Evolutionary conservation across 2,113 vertebrate species (phyloP).

Genomic region (Neolamprologus sp.): DNA sequence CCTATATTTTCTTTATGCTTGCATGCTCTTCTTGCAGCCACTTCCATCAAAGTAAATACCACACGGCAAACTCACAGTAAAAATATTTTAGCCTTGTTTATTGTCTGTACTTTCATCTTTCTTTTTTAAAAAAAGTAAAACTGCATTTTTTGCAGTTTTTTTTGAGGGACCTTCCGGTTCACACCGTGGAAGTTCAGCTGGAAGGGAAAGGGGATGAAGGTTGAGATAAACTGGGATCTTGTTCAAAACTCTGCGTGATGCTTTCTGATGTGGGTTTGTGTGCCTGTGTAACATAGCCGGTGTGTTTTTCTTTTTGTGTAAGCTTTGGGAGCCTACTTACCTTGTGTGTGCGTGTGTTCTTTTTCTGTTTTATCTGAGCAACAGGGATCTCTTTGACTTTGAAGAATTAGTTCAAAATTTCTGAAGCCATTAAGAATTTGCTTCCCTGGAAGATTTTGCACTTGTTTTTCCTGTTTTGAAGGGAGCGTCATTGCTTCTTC

Average conservation of each 20-base stretch:
- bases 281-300: not conserved
- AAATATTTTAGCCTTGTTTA: not conserved
- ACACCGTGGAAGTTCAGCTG: slow-evolving; percentile 17
- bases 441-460: not conserved
- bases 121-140: not conserved
- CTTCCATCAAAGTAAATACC: not conserved
- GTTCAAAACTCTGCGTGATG: slow-evolving; percentile 61
- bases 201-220: slow-evolving; percentile 31
- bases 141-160: slow-evolving; percentile 1
- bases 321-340: not conserved
- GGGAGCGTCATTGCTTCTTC: not conserved
- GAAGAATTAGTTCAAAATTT: slow-evolving; percentile 6
- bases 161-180: not conserved
- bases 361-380: not conserved
- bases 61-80: not conserved
- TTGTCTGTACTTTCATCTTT: not conserved
- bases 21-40: not conserved
- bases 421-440: slow-evolving; percentile 1
- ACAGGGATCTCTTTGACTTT: slow-evolving; percentile 29
- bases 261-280: not conserved
- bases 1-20: not conserved
- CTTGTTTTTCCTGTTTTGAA: not conserved
- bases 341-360: not conserved
- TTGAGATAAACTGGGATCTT: slow-evolving; percentile 54
- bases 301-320: not conserved